Evolutionary conservation across 2,113 vertebrate genomes (phyloP).

Genomic region (Lycocorax pyrrhopterus): DNA sequence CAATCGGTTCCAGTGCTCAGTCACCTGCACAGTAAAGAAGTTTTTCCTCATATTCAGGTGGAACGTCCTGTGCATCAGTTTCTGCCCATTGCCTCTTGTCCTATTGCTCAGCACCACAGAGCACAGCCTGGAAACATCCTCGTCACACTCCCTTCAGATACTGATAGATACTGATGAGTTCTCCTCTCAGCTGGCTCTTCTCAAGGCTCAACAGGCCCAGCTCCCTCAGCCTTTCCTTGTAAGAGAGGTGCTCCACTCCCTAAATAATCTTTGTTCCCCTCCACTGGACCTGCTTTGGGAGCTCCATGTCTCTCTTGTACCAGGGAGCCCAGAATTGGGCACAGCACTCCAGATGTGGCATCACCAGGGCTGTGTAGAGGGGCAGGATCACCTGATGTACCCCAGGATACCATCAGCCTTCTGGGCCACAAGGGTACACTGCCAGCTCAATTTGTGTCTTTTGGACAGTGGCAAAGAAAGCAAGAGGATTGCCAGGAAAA

Average conservation of each 20-base stretch:
- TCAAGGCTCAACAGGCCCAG: not conserved
- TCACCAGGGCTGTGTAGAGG: not conserved
- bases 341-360: not conserved
- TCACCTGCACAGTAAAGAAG: not conserved
- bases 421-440: not conserved
- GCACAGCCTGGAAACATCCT: not conserved
- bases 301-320: rapidly evolving
- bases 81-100: not conserved
- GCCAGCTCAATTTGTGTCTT: not conserved
- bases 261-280: not conserved
- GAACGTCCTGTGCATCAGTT: not conserved
- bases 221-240: not conserved
- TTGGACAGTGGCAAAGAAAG: not conserved
- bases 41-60: not conserved
- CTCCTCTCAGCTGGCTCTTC: not conserved
- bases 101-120: not conserved
- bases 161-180: not conserved
- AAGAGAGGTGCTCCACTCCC: not conserved
- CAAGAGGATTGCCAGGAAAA: not conserved
- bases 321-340: not conserved
- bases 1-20: not conserved
- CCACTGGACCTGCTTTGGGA: not conserved
- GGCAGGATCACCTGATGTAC: not conserved
- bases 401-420: rapidly evolving
- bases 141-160: not conserved